A percentile compares a stretch with the other conserved stretches of the same genome.
Conservation (phyloP, 1,140 invertebrate species). For the Drosophila sp. region DNA sequence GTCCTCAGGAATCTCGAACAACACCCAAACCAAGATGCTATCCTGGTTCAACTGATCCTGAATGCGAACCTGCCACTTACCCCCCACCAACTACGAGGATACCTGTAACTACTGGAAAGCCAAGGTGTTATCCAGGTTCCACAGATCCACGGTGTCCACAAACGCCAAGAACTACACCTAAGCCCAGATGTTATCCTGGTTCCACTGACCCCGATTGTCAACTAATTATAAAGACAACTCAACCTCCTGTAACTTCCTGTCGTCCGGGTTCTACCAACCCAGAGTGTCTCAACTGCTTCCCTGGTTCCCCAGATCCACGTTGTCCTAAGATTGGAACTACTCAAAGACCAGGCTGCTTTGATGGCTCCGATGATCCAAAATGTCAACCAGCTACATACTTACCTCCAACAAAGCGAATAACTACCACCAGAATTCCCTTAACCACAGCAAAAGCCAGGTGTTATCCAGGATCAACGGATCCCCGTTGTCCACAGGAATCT, state of each 20-base stretch:
- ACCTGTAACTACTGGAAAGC: constrained; percentile 39
- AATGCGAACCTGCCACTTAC: constrained; percentile 81
- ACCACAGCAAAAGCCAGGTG: constrained; percentile 13
- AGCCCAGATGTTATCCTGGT: constrained; percentile 69
- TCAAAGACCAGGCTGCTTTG: constrained; percentile 50
- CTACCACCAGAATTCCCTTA: constrained; percentile 27
- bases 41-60: constrained; percentile 83
- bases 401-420: constrained; percentile 31
- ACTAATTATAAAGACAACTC: not conserved
- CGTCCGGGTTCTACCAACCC: constrained; percentile 19
- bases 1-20: constrained; percentile 68
- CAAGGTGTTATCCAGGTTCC: constrained; percentile 83
- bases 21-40: constrained; percentile 46
- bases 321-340: constrained; percentile 79
- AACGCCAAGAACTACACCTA: constrained; percentile 61
- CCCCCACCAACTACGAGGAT: constrained; percentile 52
- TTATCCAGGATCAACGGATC: constrained; percentile 21
- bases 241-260: too few relatives aligned
- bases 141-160: constrained; percentile 82
- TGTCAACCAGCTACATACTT: constrained; percentile 47
- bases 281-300: constrained; percentile 6
- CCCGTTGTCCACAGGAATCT: not conserved
- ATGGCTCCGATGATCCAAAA: constrained; percentile 76
- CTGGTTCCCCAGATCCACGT: constrained; percentile 54
- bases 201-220: constrained; percentile 66